Evolutionary conservation across 2,797 vertebrate species (phyloP), one percentile per base, ranked within the genome.

Genomic region (Acanthis flammea): DNA sequence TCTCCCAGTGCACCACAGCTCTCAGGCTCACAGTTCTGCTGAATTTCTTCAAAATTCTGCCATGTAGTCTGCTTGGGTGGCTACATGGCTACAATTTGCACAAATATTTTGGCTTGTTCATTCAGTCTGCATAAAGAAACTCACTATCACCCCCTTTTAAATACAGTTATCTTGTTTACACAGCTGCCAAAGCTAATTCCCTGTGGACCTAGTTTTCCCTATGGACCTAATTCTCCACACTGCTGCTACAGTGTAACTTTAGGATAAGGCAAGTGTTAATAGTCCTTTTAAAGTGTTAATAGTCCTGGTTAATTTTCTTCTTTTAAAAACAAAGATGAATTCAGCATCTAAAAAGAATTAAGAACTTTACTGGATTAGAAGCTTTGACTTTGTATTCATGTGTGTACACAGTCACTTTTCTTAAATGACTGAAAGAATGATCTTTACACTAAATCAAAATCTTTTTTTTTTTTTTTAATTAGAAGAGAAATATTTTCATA

Each of bases 151-250:
- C 5, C 2, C 1, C 4, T 84, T 66, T 75, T 54, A 87, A 85
- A 58, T 35, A 19, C 0, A 1, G 13, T 75, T 81, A 60, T 65
- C 73, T 72, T 54, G 14, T 86, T 77, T 72, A 61, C n/a, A 54
- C 44, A 84, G 61, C 62, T 90, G 73, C 11, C 31, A 50, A 54
- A 81, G 18, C 6, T 65, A 39, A 74, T 72, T 63, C 39, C 8
- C 19, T 27, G 6, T 0, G 0, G 18, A 50, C 4, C 4, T 57
- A 16, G 15, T 6, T 66, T 75, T 60, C 19, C 5, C 24, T 45
- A 4, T 0, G 1, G 22, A 61, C 8, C 3, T 74, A 45, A 18
- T 31, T 78, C 33, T 81, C 39, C 18, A 7, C 63, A 81, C 39
- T 39, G 10, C n/a, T 54, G 33, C 10, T 73, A 7, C n/a, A 90